Percentiles rank a stretch among this genome's conserved stretches.
Evolutionary conservation across 2,888 invertebrate genomes (phyloP).

Genomic region (Coleophora deauratella): DNA sequence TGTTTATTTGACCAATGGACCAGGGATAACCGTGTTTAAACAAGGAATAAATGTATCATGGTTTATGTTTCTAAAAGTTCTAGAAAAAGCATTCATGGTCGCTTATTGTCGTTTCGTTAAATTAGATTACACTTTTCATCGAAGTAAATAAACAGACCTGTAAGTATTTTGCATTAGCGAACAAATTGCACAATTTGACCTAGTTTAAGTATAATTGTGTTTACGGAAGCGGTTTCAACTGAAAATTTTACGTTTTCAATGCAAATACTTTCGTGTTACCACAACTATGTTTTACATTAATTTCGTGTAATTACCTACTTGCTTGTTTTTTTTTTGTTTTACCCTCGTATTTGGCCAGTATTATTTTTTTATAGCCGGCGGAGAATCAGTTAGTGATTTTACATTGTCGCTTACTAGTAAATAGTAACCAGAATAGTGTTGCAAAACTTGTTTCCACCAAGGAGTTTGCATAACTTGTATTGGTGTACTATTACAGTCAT

Average conservation of each 20-base stretch:
- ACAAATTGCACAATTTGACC: background rate
- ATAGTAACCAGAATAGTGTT: background rate
- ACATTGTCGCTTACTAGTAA: too few relatives aligned
- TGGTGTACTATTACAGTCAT: too few relatives aligned
- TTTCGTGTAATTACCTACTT: too few relatives aligned
- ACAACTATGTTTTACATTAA: background rate
- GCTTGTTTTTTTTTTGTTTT: background rate
- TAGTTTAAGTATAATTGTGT: background rate
- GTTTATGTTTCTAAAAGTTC: too few relatives aligned
- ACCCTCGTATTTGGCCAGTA: background rate
- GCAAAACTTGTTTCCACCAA: slow-evolving; percentile 2
- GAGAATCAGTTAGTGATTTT: background rate
- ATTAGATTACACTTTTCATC: slow-evolving; percentile 5
- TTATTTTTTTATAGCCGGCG: too few relatives aligned
- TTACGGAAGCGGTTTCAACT: background rate
- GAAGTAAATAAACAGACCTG: slow-evolving; percentile 6
- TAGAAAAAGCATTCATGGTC: too few relatives aligned
- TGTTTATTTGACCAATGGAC: too few relatives aligned
- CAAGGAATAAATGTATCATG: too few relatives aligned
- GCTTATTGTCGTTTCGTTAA: background rate
- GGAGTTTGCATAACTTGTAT: background rate
- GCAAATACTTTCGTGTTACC: too few relatives aligned
- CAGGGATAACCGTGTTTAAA: too few relatives aligned
- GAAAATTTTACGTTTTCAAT: too few relatives aligned
- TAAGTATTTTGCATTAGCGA: slow-evolving; percentile 3